Percentiles rank a stretch among this genome's conserved stretches.
Evolutionary conservation across 2,888 invertebrate genomes (phyloP).

Genomic region (Hydroisotoma schaefferi): DNA sequence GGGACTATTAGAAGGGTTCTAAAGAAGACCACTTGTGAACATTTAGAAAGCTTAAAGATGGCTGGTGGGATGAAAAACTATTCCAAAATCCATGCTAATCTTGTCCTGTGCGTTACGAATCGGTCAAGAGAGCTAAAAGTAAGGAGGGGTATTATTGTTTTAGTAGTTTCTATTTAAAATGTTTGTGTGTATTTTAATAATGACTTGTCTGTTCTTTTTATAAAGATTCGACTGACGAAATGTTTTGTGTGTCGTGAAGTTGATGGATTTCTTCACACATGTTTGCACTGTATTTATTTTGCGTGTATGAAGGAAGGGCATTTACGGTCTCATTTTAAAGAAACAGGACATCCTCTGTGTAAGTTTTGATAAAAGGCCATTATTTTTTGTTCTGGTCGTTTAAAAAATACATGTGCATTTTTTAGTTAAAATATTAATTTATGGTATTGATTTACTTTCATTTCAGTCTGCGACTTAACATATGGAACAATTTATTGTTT

Average conservation of each 20-base stretch:
- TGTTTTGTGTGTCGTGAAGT: constrained; percentile 37
- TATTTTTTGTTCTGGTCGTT: too few relatives aligned
- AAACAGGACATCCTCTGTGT: constrained; percentile 74
- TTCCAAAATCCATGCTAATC: constrained; percentile 78
- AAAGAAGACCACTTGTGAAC: constrained; percentile 59
- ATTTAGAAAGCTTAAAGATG: constrained; percentile 74
- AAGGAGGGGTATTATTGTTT: constrained; percentile 28
- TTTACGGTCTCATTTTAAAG: constrained; percentile 78
- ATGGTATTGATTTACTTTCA: too few relatives aligned
- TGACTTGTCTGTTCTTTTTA: constrained; percentile 46
- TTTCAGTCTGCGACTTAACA: constrained; percentile 72
- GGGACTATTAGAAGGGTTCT: too few relatives aligned
- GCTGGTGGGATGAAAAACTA: constrained; percentile 70
- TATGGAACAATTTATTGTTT: constrained; percentile 88
- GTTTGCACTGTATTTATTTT: constrained; percentile 85
- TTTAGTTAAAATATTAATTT: too few relatives aligned
- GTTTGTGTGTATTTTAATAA: background rate
- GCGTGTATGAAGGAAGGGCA: constrained; percentile 79
- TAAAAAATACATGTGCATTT: too few relatives aligned
- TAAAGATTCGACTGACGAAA: constrained; percentile 60
- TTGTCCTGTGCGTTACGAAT: constrained; percentile 74
- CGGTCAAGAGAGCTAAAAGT: constrained; percentile 83
- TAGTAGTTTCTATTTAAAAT: too few relatives aligned
- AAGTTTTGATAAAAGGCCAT: constrained; percentile 37
- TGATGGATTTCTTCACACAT: constrained; percentile 62